phyloP scores from a whole-genome alignment of 2,797 vertebrate species.

The Lagorchestes hirsutus region DNA sequence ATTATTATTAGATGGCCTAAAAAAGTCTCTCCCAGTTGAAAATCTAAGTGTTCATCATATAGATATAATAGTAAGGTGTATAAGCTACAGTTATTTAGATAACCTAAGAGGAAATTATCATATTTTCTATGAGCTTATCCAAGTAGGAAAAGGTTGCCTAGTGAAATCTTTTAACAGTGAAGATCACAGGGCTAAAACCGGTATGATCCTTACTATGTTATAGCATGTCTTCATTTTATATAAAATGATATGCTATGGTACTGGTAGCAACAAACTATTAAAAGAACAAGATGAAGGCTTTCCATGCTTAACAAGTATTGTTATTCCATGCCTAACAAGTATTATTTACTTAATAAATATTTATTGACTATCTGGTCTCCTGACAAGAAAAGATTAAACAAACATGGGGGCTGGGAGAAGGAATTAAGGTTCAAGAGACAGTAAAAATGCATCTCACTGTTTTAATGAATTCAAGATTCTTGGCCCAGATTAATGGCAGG shows the following conservation, averaged over 20 bases:
- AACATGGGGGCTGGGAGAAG: background rate
- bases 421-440: background rate
- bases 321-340: background rate
- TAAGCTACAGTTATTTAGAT: background rate
- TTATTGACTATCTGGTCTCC: background rate
- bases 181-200: background rate
- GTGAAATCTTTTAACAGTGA: background rate
- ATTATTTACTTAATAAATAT: background rate
- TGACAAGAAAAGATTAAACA: background rate
- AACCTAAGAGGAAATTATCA: conserved; percentile 23
- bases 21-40: background rate
- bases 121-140: conserved; percentile 10
- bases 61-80: background rate
- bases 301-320: background rate
- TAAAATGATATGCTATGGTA: background rate
- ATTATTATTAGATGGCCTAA: background rate
- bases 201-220: background rate
- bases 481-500: background rate
- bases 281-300: background rate
- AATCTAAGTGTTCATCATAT: background rate
- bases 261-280: too few relatives aligned
- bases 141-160: conserved; percentile 4
- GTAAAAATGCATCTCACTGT: background rate
- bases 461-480: background rate
- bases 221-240: background rate